Evolutionary conservation across 2,888 invertebrate genomes (phyloP), one percentile per base, ranked within the genome.

Genomic region (Hypena proboscidalis): DNA sequence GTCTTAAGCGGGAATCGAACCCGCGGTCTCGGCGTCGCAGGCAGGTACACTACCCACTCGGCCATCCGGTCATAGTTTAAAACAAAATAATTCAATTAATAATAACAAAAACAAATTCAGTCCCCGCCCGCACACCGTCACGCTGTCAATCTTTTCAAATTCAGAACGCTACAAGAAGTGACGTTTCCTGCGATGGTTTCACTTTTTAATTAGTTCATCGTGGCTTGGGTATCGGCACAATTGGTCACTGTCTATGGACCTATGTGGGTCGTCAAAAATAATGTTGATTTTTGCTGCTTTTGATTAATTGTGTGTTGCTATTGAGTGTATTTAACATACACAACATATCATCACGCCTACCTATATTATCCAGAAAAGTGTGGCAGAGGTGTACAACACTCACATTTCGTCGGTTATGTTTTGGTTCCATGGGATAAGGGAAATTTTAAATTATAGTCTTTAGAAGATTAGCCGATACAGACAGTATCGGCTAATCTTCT

Each of bases 61-160:
- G n/a, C n/a, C n/a, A n/a, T n/a, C n/a, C n/a, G n/a, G n/a, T n/a
- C n/a, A n/a, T n/a, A n/a, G n/a, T n/a, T n/a, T n/a, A 17, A 17
- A 17, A 17, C 5, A 17, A 17, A 17, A 17, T 17, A n/a, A n/a
- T n/a, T n/a, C n/a, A n/a, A n/a, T n/a, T n/a, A n/a, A 31, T 14
- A 42, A 31, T 9, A 39, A 25, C 6, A 13, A 35, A 35, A 36
- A 19, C 21, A 38, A 26, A n/a, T 6, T 36, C 35, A 33, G 6
- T 30, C 41, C 42, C 23, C 45, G 55, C 52, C 58, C 65, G 58
- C 58, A 59, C 59, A 27, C 67, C 68, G 74, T 71, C 77, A 74
- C 69, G 53, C 70, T 75, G 80, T 78, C 81, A 78, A 80, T 80
- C 77, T 69, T 63, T 74, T 78, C 77, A 70, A 78, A 77, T 74